Base-by-base conservation (phyloP, 2,888 invertebrate genomes). In the Calameuta filiformis region DNA sequence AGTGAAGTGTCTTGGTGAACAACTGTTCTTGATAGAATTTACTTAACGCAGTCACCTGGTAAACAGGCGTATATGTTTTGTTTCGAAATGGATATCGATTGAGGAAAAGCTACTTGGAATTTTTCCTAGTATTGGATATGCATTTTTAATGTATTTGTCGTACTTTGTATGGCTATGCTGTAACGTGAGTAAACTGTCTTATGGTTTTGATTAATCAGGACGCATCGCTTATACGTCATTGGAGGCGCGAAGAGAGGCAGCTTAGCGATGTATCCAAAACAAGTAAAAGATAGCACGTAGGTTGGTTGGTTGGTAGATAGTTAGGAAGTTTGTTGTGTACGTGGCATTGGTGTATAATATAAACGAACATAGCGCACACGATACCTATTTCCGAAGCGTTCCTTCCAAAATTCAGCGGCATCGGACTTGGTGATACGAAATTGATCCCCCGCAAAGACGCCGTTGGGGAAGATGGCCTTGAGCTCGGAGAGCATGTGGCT, bases 401-500 rank as follows among this genome's bases (percentile, higher is more conserved):
- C 95, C 90, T 95, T 97, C 99, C 99, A 99, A 92, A 99, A 99
- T 84, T 99, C 98, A 0, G 99, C 98, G 12, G 99, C 99, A 93
- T 99, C 99, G 86, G 98, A 96, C 93, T 99, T 99, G 37, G 99
- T 99, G 89, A 99, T 99, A 89, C 99, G 95, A 93, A 99, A 99
- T 92, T 97, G 97, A 92, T 99, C 98, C 75, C 99, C 99, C 79
- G 98, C 97, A 92, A 98, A 99, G 23, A 96, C 94, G 76, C 99
- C 99, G 91, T 96, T 97, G 0, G 99, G 99, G 92, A 99, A 99
- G 89, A 99, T 96, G 69, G 99, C 99, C 93, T 99, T 99, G 83
- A 99, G 93, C 93, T 99, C 99, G 90, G 98, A 98, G 86, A 99
- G 94, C 99, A 99, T 99, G 94, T 99, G 99, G 91, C 98, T 99